Evolutionary conservation across 2,888 invertebrate genomes (phyloP), one percentile per base, ranked within the genome.

Genomic region (Oscheius sp.): DNA sequence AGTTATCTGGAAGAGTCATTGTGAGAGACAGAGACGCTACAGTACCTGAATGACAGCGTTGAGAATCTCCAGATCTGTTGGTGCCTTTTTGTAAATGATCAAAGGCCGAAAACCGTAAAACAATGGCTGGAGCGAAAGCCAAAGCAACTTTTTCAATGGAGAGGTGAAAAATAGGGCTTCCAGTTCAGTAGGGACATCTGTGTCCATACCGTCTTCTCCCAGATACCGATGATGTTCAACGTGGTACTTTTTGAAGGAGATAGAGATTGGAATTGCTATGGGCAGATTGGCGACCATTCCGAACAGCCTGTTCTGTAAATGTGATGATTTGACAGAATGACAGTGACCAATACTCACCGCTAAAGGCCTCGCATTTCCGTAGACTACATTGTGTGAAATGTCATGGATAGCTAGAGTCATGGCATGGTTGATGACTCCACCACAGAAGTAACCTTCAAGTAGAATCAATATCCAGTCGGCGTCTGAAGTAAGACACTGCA

Each of bases 261-360:
- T 93, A 0, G 97, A 95, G 89, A 96, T 93, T 0, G 99, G 99
- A 79, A 99, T 91, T 0, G 95, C 96, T 81, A 99, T 94, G 0
- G 98, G 97, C 70, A 99, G 91, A 91, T 99, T 99, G 9, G 95
- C 96, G 90, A 96, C 94, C 89, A 96, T 94, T 0, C 97, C 98
- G 87, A 99, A 93, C 42, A 95, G 86, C 79, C 94, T 92, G 90
- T 99, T 99, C 80, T 85, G 72, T 59, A 84, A 73, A 2, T 21
- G 48, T n/a, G 13, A 63, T 42, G 21, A n/a, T 2, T 62, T 62
- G n/a, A 29, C 48, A 68, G 68, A 13, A 11, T 5, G 11, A 33
- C 13, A 33, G 35, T 33, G 11, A 47, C 5, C 9, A 29, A 66
- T 29, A 76, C 71, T 51, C n/a, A 80, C 80, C 48, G 75, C 70